These are phyloP conservation scores for Halcyon badia DNA, from an alignment of 2,797 vertebrate genomes.

Conservation along the genomic window DNA sequence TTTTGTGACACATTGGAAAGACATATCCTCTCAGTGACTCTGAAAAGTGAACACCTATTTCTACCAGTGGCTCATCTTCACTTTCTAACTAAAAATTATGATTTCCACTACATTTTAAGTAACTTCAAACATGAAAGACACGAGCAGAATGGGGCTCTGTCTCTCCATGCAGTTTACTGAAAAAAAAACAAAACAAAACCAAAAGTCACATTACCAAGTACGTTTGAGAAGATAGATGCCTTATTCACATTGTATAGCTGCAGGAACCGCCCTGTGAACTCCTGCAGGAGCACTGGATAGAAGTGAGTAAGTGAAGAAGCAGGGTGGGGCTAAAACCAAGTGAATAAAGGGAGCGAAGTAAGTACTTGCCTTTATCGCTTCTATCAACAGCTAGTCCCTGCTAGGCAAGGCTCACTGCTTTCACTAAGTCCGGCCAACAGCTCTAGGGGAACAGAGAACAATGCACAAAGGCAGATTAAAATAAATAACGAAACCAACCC, in stretches of 20 bases:
- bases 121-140: not conserved
- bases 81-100: not conserved
- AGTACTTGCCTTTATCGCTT: not conserved
- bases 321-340: accelerated
- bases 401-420: accelerated
- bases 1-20: not conserved
- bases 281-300: accelerated
- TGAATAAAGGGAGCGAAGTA: not conserved
- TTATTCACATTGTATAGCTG: too few relatives aligned
- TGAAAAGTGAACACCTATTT: not conserved
- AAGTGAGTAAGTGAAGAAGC: accelerated
- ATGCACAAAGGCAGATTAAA: not conserved
- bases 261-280: not conserved
- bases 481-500: too few relatives aligned
- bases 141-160: accelerated
- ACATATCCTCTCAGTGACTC: accelerated
- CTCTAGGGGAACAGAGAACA: not conserved
- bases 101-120: not conserved
- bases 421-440: accelerated
- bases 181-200: not conserved
- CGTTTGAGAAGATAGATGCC: too few relatives aligned
- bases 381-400: accelerated
- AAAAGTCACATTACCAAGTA: accelerated
- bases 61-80: accelerated
- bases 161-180: accelerated